Evolutionary conservation across 92 coral and sea anemone species (phyloP).

Genomic region (Actinernus sp.): DNA sequence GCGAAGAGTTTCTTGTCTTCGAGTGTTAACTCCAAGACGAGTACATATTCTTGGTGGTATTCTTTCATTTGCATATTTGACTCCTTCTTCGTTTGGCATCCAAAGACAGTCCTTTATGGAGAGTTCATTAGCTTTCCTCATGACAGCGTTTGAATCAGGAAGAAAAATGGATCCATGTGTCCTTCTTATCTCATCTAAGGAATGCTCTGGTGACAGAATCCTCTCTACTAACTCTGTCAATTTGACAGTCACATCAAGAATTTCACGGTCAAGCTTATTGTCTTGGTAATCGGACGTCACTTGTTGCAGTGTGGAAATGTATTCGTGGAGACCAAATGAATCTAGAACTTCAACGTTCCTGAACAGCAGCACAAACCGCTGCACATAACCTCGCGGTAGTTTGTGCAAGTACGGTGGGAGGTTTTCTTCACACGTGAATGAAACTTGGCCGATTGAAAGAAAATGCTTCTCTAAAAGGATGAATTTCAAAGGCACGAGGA

Average conservation of each 20-base stretch:
- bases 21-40: slow-evolving; percentile 62
- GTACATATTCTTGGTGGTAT: slow-evolving; percentile 22
- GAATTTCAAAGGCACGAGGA: slow-evolving; percentile 21
- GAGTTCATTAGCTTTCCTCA: no score
- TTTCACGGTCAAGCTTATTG: background rate
- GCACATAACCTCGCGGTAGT: slow-evolving; percentile 20
- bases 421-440: slow-evolving; percentile 17
- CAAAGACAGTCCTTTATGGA: slow-evolving; percentile 75
- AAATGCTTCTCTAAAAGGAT: slow-evolving; percentile 28
- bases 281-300: slow-evolving; percentile 10
- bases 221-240: background rate
- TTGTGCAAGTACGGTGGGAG: slow-evolving; percentile 58
- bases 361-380: slow-evolving; percentile 12
- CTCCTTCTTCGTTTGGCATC: slow-evolving; percentile 65
- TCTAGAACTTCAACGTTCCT: slow-evolving; percentile 34
- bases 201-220: no score
- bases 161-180: slow-evolving; percentile 23
- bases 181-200: no score
- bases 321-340: slow-evolving; percentile 40
- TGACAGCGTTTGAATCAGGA: no score
- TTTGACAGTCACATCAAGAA: slow-evolving; percentile 3
- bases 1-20: slow-evolving; percentile 62
- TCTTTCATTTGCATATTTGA: slow-evolving; percentile 28
- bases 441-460: slow-evolving; percentile 32
- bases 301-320: slow-evolving; percentile 19